These are phyloP conservation scores for Oeneis ivallda DNA, from an alignment of 2,888 invertebrate species.

Conservation along the genomic window DNA sequence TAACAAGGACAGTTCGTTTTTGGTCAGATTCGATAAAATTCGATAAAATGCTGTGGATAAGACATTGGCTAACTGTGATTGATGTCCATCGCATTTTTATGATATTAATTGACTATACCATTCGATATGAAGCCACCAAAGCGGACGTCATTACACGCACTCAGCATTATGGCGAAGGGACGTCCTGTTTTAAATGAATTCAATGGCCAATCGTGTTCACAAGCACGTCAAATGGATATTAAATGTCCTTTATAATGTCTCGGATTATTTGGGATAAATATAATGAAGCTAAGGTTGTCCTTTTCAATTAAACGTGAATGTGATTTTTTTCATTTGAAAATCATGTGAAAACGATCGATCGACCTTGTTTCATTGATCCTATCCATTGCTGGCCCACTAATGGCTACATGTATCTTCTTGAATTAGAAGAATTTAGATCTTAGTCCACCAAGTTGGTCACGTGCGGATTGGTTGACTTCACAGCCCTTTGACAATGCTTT, in stretches of 20 bases:
- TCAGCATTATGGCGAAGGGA: conserved; percentile 44
- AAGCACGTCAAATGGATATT: conserved; percentile 36
- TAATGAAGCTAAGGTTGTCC: not conserved
- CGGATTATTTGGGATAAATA: conserved; percentile 15
- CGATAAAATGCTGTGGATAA: too few relatives aligned
- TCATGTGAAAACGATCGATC: too few relatives aligned
- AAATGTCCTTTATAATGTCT: conserved; percentile 23
- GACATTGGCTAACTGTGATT: not conserved
- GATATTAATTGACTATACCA: conserved; percentile 10
- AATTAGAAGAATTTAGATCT: too few relatives aligned
- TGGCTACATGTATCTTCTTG: too few relatives aligned
- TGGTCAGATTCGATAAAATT: too few relatives aligned
- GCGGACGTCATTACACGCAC: conserved; percentile 16
- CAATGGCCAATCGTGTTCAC: conserved; percentile 41
- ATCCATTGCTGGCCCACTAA: too few relatives aligned
- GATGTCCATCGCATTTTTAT: conserved; percentile 9
- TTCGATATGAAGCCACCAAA: not conserved
- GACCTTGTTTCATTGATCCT: too few relatives aligned
- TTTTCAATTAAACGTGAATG: conserved; percentile 5
- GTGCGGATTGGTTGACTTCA: too few relatives aligned
- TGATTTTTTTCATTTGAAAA: too few relatives aligned
- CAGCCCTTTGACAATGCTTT: too few relatives aligned
- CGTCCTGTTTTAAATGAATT: conserved; percentile 52
- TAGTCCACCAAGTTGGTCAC: too few relatives aligned
- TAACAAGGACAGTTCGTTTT: too few relatives aligned